phyloP scores from a whole-genome alignment of 2,797 vertebrate genomes.

The Oreortyx pictus region DNA sequence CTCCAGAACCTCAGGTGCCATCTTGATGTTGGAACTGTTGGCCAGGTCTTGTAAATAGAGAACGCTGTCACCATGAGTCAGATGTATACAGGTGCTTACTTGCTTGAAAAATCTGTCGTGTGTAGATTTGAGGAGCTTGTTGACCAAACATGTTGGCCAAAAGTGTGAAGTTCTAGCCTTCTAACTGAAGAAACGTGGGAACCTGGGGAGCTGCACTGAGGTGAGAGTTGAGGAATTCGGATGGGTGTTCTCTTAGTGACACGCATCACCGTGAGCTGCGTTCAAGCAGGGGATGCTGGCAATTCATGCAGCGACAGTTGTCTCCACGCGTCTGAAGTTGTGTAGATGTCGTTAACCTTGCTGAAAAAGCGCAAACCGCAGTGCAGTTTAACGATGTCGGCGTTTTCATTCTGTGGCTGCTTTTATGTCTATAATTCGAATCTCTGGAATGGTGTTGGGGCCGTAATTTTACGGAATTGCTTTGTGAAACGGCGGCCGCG shows the following conservation, averaged over 20 bases:
- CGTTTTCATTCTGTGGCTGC: conserved; percentile 45
- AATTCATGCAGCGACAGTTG: conserved; percentile 34
- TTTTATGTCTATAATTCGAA: conserved; percentile 27
- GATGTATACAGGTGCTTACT: not conserved
- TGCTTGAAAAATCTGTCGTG: not conserved
- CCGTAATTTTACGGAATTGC: conserved; percentile 59
- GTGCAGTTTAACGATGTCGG: conserved; percentile 45
- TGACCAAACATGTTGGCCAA: not conserved
- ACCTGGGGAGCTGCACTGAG: not conserved
- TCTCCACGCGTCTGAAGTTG: conserved; percentile 62
- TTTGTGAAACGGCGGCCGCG: conserved; percentile 56
- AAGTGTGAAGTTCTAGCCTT: not conserved
- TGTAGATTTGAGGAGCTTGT: not conserved
- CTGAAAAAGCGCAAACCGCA: conserved; percentile 30
- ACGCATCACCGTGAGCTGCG: not conserved
- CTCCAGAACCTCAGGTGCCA: not conserved
- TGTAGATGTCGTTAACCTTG: conserved; percentile 46
- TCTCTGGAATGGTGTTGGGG: conserved; percentile 32
- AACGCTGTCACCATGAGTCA: conserved; percentile 2
- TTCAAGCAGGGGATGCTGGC: conserved; percentile 17
- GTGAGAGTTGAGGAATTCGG: not conserved
- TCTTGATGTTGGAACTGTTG: not conserved
- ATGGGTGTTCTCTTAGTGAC: not conserved
- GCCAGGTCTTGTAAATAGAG: conserved; percentile 27
- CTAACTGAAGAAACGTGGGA: not conserved